Percentiles rank a stretch among this genome's conserved stretches.
Conservation (phyloP, 2,113 vertebrate genomes). For the Ginglymostoma cirratum region DNA sequence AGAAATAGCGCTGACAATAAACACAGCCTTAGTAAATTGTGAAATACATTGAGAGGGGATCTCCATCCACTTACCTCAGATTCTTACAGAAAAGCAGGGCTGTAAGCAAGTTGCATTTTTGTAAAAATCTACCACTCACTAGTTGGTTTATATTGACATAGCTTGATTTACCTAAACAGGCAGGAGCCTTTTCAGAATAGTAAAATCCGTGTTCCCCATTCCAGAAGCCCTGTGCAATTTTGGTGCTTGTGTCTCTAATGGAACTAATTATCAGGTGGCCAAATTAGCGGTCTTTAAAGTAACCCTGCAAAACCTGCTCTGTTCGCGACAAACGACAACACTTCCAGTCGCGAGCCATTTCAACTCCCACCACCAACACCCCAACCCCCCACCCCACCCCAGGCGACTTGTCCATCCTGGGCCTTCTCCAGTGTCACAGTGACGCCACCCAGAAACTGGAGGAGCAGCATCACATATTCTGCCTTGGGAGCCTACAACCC, state of each 20-base stretch:
- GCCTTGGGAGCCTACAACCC: too few species aligned
- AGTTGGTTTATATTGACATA: neutral
- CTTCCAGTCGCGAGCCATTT: too few species aligned
- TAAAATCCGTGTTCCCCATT: neutral
- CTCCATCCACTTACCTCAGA: neutral
- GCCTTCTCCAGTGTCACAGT: too few species aligned
- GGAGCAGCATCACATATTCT: too few species aligned
- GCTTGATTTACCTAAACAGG: neutral
- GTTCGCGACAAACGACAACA: neutral
- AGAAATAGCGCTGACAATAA: too few species aligned
- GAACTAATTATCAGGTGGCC: neutral
- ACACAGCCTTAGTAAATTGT: neutral
- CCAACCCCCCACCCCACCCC: too few species aligned
- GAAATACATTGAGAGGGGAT: neutral
- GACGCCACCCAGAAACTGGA: too few species aligned
- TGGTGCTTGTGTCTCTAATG: neutral
- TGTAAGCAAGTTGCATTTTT: neutral
- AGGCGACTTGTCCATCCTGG: too few species aligned
- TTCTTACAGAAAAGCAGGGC: neutral
- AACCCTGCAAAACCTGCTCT: neutral
- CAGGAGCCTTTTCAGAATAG: neutral
- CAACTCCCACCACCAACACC: too few species aligned
- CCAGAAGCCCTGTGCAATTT: neutral
- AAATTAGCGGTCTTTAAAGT: neutral
- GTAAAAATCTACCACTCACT: neutral